Evolutionary conservation across 2,797 vertebrate genomes (phyloP).

Genomic region (Periophthalmus magnuspinnatus): DNA sequence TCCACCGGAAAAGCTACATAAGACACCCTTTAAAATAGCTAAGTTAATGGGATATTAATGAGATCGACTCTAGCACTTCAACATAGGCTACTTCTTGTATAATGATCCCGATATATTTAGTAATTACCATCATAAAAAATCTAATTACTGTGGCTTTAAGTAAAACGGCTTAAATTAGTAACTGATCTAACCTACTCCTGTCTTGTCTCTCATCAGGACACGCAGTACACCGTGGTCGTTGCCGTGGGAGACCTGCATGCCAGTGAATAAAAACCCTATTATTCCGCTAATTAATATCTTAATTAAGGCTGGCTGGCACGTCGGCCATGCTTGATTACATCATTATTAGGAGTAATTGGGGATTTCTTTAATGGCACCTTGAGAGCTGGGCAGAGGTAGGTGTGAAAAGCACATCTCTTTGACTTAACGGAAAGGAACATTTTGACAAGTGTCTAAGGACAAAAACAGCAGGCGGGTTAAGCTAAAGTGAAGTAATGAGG

Average conservation of each 20-base stretch:
- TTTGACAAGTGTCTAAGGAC: slow-evolving; percentile 40
- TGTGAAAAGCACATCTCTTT: slow-evolving; percentile 9
- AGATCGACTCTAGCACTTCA: not conserved
- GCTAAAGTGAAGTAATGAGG: slow-evolving; percentile 30
- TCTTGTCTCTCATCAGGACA: slow-evolving; percentile 10
- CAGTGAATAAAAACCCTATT: slow-evolving; percentile 75
- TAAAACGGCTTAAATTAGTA: not conserved
- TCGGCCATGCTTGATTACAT: slow-evolving; percentile 79
- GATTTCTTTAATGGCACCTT: slow-evolving; percentile 80
- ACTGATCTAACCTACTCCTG: not conserved
- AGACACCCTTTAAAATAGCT: too few relatives aligned
- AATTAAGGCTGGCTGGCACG: slow-evolving; percentile 77
- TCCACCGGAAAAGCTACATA: too few relatives aligned
- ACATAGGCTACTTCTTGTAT: not conserved
- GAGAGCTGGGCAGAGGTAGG: slow-evolving; percentile 48
- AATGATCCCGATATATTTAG: not conserved
- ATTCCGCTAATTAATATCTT: slow-evolving; percentile 83
- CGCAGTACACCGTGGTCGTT: slow-evolving; percentile 20
- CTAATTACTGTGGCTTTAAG: not conserved
- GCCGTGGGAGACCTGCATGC: slow-evolving; percentile 64
- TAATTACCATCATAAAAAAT: not conserved
- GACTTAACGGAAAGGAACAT: slow-evolving; percentile 24
- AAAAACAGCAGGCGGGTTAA: slow-evolving; percentile 30
- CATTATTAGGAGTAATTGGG: slow-evolving; percentile 81
- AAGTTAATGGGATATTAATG: too few relatives aligned